Evolutionary conservation across 1,140 invertebrate species (phyloP).

Genomic region (Spodoptera frugiperda): DNA sequence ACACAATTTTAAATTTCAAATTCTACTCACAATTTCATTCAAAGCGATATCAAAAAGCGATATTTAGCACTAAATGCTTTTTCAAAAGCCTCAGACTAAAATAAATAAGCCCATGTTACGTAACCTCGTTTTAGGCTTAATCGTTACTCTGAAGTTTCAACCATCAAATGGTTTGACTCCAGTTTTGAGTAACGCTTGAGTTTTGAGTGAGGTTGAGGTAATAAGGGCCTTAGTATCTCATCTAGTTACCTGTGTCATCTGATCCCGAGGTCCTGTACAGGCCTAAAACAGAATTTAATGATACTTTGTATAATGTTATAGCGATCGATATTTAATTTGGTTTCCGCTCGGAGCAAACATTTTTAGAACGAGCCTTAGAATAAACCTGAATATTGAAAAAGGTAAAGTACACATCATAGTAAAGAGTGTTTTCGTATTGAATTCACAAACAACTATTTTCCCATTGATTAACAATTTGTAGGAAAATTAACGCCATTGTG

Average conservation of each 20-base stretch:
- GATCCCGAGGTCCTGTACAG: conserved; percentile 70
- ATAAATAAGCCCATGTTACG: conserved; percentile 1
- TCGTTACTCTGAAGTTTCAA: too few relatives aligned
- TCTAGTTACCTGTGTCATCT: conserved; percentile 67
- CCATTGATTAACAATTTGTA: background rate
- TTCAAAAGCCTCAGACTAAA: conserved; percentile 40
- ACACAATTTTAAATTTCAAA: background rate
- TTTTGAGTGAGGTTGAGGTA: too few relatives aligned
- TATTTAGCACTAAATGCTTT: conserved; percentile 35
- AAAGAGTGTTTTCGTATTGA: conserved; percentile 1
- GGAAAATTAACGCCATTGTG: background rate
- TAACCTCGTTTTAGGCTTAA: too few relatives aligned
- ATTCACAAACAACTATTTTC: conserved; percentile 1
- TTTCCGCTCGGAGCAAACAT: conserved; percentile 39
- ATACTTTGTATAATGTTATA: conserved; percentile 62
- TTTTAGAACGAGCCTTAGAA: conserved; percentile 4
- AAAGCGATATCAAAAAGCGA: conserved; percentile 39
- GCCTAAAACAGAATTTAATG: conserved; percentile 78
- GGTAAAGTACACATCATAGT: conserved; percentile 5
- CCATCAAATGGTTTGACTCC: too few relatives aligned
- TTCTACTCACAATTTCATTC: conserved; percentile 23
- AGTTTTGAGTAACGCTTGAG: too few relatives aligned
- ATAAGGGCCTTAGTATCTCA: conserved; percentile 17
- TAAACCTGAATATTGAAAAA: conserved; percentile 7
- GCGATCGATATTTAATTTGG: conserved; percentile 58